Evolutionary conservation across 2,113 vertebrate species (phyloP).

Genomic region (Romanogobio albipinnatus): DNA sequence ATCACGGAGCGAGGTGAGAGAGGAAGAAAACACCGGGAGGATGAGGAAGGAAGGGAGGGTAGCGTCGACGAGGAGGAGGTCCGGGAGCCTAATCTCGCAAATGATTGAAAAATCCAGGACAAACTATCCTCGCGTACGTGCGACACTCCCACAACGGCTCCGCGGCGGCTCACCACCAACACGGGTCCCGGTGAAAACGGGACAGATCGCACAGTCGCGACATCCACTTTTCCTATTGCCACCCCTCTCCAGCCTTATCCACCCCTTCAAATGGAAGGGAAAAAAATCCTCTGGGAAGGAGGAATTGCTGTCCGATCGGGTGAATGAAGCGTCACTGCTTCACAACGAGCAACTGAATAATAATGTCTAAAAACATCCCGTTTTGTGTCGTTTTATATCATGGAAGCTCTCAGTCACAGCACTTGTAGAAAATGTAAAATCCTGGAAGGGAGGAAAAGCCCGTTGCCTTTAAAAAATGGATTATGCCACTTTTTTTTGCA

Average conservation of each 20-base stretch:
- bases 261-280: conserved; percentile 24
- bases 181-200: conserved; percentile 47
- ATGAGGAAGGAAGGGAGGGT: conserved; percentile 34
- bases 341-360: not conserved
- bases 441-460: not conserved
- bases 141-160: conserved; percentile 49
- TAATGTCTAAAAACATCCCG: not conserved
- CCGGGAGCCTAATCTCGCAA: conserved; percentile 50
- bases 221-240: conserved; percentile 42
- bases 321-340: conserved; percentile 22
- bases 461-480: conserved; percentile 41
- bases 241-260: not conserved
- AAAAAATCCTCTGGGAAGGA: conserved; percentile 33
- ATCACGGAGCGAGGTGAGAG: conserved; percentile 6
- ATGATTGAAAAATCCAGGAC: conserved; percentile 52
- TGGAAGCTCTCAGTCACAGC: not conserved
- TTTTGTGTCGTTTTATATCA: not conserved
- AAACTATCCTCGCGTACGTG: conserved; percentile 39
- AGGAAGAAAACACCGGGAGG: conserved; percentile 7
- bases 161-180: conserved; percentile 36
- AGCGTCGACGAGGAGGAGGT: conserved; percentile 49
- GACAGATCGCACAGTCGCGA: conserved; percentile 50
- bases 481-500: conserved; percentile 35
- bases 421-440: not conserved
- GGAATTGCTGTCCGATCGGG: not conserved